These are phyloP conservation scores for Glaucidium brasilianum DNA, from an alignment of 2,113 vertebrate species.

Conservation along the genomic window DNA sequence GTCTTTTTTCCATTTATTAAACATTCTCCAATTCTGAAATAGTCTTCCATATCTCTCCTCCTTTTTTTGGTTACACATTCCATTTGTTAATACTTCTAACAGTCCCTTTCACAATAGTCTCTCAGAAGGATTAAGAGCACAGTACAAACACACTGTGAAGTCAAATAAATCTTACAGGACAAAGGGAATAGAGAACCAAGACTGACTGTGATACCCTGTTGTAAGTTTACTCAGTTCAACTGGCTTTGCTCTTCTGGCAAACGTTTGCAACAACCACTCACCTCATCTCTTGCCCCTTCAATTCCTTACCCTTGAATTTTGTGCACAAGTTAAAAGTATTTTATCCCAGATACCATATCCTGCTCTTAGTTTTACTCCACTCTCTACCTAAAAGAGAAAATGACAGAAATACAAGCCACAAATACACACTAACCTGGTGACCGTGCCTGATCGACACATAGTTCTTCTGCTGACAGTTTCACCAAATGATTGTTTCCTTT, in stretches of 20 bases:
- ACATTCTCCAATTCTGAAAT: background rate
- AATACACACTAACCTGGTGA: constrained; percentile 46
- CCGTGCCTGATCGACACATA: constrained; percentile 23
- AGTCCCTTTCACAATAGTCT: constrained; percentile 3
- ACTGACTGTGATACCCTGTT: accelerated
- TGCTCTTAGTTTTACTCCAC: background rate
- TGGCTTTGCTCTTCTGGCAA: background rate
- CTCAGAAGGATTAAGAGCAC: background rate
- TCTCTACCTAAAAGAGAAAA: background rate
- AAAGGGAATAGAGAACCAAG: background rate
- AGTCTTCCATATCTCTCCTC: background rate
- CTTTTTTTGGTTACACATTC: background rate
- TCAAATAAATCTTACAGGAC: background rate
- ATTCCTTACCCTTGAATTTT: background rate
- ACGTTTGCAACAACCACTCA: background rate
- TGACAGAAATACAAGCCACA: background rate
- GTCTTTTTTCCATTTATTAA: background rate
- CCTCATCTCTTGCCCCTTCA: background rate
- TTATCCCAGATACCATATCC: background rate
- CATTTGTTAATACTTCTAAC: background rate
- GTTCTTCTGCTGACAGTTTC: background rate
- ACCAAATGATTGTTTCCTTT: background rate
- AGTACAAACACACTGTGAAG: background rate
- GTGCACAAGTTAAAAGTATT: background rate
- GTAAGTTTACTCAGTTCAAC: background rate